Base-by-base conservation (phyloP, 2,888 invertebrate genomes). In the Heliconius hortense region DNA sequence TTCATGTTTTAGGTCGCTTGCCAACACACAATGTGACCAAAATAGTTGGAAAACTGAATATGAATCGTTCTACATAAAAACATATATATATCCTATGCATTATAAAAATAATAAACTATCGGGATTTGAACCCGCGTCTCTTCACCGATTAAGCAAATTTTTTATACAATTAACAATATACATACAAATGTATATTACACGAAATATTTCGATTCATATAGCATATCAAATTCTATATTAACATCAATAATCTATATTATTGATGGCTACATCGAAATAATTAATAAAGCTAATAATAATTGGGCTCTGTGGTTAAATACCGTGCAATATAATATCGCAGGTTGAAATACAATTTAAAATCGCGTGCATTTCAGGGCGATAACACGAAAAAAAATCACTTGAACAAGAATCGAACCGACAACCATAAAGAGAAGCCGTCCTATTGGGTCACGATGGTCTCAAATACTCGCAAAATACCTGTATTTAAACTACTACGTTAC, bases 381-480 rank as follows among this genome's bases (percentile, higher is more conserved):
- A 13, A 13, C 39, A 43, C 4, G 13, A 43, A 43, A 13, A 43
- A 43, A 13, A 43, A 39, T 0, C 13, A 43, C 3, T 43, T 13
- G 48, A 48, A 48, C 26, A 18, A 21, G 18, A 56, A 56, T 56
- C 56, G n/a, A 11, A n/a, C 10, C 56, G 8, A 56, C 3, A 7
- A n/a, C n/a, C 56, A n/a, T 48, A 18, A 18, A 48, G 48, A 48
- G 48, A 48, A 48, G 48, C 48, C 48, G 18, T 48, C 48, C 18
- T 18, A 8, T 7, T 48, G 2, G 48, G 48, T 21, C 18, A n/a
- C 21, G 21, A n/a, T n/a, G n/a, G n/a, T 56, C 56, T 56, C n/a
- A n/a, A 56, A n/a, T 56, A n/a, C 59, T 73, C 53, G 60, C n/a
- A 62, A 72, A 66, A 75, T 70, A 28, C 18, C 39, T 64, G 15